A percentile compares a stretch with the other conserved stretches of the same genome.
Conservation (phyloP, 2,888 invertebrate genomes). For the Lapara coniferarum region DNA sequence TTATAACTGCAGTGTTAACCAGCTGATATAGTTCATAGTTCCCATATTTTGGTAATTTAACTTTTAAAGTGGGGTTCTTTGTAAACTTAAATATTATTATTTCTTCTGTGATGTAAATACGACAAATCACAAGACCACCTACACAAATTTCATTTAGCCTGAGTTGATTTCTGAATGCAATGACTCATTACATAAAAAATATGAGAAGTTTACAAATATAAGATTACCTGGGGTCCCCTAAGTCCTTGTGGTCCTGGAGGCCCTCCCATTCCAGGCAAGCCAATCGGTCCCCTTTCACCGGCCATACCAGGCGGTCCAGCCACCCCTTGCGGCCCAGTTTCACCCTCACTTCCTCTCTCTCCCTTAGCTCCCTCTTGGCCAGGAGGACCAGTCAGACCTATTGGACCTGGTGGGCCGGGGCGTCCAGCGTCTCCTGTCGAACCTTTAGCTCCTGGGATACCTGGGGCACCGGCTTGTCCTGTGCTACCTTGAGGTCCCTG, state of each 20-base stretch:
- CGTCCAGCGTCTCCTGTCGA: constrained; percentile 87
- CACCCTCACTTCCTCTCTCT: constrained; percentile 87
- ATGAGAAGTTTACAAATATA: too few relatives aligned
- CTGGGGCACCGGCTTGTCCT: constrained; percentile 87
- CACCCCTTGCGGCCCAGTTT: constrained; percentile 87
- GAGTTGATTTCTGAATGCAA: too few relatives aligned
- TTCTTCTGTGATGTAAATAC: too few relatives aligned
- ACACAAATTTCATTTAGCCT: too few relatives aligned
- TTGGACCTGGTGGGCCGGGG: constrained; percentile 86
- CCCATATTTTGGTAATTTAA: too few relatives aligned
- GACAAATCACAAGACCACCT: too few relatives aligned
- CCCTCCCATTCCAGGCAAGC: constrained; percentile 86
- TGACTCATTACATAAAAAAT: too few relatives aligned
- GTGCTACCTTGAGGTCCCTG: constrained; percentile 89
- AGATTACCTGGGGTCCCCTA: constrained; percentile 84
- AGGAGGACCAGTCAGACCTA: constrained; percentile 88
- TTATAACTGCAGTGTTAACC: too few relatives aligned
- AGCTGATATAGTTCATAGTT: too few relatives aligned
- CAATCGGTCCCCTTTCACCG: constrained; percentile 86
- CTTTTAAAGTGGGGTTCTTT: too few relatives aligned
- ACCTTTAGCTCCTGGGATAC: constrained; percentile 88
- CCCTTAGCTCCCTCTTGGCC: constrained; percentile 91
- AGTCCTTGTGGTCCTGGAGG: constrained; percentile 86
- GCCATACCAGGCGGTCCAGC: constrained; percentile 87
- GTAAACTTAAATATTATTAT: too few relatives aligned